Evolutionary conservation across 1,140 invertebrate species (phyloP).

Genomic region (Planococcus citri): DNA sequence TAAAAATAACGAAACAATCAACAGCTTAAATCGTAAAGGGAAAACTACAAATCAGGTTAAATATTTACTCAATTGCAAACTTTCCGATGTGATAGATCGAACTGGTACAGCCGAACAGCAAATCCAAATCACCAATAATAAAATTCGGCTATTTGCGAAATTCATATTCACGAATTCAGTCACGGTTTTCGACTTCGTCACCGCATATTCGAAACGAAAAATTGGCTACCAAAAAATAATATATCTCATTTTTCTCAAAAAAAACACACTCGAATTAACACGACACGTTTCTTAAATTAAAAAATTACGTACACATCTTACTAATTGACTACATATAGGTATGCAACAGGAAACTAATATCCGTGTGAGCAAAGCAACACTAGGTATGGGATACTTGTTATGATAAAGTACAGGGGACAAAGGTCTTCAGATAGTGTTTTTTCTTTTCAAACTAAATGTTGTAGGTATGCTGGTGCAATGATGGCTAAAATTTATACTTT

Average conservation of each 20-base stretch:
- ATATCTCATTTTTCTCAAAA: too few species aligned
- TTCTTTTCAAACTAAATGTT: not conserved
- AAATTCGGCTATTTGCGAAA: not conserved
- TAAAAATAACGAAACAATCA: too few species aligned
- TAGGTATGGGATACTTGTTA: not conserved
- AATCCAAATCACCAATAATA: not conserved
- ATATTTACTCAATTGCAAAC: not conserved
- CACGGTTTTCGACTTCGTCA: too few species aligned
- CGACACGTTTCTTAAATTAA: not conserved
- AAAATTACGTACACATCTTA: not conserved
- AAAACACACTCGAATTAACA: too few species aligned
- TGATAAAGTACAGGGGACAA: not conserved
- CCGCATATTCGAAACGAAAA: not conserved
- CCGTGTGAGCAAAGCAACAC: not conserved
- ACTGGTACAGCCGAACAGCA: not conserved
- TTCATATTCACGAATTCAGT: too few species aligned
- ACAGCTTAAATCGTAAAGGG: not conserved
- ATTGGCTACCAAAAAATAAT: not conserved
- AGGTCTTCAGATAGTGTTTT: not conserved
- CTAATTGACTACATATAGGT: not conserved
- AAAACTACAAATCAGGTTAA: too few species aligned
- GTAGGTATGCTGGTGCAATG: not conserved
- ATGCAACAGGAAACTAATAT: slow-evolving; percentile 2
- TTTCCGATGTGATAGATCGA: not conserved
- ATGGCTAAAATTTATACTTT: not conserved